Evolutionary conservation across 1,140 invertebrate genomes (phyloP), one percentile per base, ranked within the genome.

Genomic region (Bemisia tabaci): DNA sequence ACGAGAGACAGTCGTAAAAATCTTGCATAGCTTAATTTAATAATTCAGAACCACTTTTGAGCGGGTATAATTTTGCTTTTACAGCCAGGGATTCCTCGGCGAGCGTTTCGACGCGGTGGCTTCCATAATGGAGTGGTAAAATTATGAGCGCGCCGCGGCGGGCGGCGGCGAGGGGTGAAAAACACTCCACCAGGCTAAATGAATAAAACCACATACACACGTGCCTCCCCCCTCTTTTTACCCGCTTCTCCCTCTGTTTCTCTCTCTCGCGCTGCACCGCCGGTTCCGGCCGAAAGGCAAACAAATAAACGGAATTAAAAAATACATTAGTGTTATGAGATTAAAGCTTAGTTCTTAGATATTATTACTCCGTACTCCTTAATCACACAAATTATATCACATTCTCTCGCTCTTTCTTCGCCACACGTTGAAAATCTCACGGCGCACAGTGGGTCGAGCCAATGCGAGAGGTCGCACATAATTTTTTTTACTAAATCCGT

Each of bases 271-370:
- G n/a, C 25, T 26, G 25, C 9, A 26, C 61, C 12, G 12, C 26
- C 25, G 5, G 22, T 59, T 63, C 26, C 33, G 33, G 33, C 26
- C 62, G 26, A 26, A 64, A 33, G 22, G 62, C 26, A 64, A 64
- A 64, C 62, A 64, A n/a, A 64, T 64, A 64, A 25, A 21, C 26
- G 26, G 62, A 33, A 64, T 64, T 64, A 64, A 64, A 64, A 64
- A 64, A 64, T 64, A 64, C 62, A 64, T 64, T 64, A 64, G 26
- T 64, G 39, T 64, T 64, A 64, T 64, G 62, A 64, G 39, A 64
- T 33, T 26, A 33, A 25, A 62, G 23, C 5, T 26, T 62, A 62
- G 61, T 23, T 25, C n/a, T 25, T 48, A 48, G 33, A 48, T 48
- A 48, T 48, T 48, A 48, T 48, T 48, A 48, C 33, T 48, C 17